These are phyloP conservation scores for Balaeniceps rex DNA, from an alignment of 2,113 vertebrate species.

Conservation along the genomic window DNA sequence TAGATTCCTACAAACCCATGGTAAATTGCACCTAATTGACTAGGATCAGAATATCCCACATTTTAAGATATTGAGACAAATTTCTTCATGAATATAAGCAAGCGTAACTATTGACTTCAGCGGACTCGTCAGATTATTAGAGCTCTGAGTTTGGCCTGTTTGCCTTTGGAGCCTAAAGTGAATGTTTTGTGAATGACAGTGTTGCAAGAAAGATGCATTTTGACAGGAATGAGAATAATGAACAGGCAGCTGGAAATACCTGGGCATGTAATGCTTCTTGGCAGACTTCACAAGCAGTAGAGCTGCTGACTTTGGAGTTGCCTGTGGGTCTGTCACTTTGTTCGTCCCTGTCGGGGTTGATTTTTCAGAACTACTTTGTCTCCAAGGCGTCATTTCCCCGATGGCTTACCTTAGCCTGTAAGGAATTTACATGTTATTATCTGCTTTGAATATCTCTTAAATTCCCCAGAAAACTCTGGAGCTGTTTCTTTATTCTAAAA, in stretches of 20 bases:
- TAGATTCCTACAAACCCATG: neutral
- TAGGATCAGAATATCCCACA: neutral
- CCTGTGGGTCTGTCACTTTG: constrained; percentile 44
- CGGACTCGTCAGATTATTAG: neutral
- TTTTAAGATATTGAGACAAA: neutral
- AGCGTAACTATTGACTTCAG: neutral
- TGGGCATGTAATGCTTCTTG: constrained; percentile 13
- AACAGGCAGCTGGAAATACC: constrained; percentile 60
- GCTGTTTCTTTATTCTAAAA: neutral
- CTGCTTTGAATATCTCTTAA: neutral
- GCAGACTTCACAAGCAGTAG: neutral
- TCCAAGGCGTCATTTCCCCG: neutral
- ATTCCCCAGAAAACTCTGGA: neutral
- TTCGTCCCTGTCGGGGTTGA: neutral
- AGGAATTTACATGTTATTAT: neutral
- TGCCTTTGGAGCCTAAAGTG: constrained; percentile 4
- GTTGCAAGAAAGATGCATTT: constrained; percentile 16
- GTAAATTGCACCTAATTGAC: neutral
- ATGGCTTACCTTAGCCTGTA: neutral
- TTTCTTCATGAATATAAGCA: neutral
- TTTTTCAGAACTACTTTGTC: constrained; percentile 43
- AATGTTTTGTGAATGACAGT: neutral
- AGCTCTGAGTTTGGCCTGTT: neutral
- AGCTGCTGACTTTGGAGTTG: neutral
- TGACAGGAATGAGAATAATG: constrained; percentile 50